Base-by-base conservation (phyloP, 1,140 invertebrate species). In the Drosophila mayri region DNA sequence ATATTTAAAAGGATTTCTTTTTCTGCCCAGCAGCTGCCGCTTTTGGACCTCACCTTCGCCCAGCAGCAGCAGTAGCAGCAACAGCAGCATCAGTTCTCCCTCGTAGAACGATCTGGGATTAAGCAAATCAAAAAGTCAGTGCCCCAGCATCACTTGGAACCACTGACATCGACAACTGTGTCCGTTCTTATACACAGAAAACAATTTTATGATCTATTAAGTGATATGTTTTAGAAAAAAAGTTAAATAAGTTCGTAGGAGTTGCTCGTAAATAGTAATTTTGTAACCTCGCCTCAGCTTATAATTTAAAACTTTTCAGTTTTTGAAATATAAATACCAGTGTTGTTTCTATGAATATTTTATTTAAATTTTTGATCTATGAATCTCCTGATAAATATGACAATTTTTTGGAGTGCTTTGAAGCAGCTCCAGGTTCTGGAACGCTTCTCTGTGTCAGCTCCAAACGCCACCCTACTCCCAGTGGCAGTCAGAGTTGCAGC, bases 61-160 rank as follows among this genome's bases (percentile, higher is more conserved):
- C 32, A 54, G 50, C 18, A 35, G 16, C 20, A 46, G 41, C 41
- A 46, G 25, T 4, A 25, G 22, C 22, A n/a, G n/a, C n/a, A n/a
- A 9, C 20, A n/a, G 7, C 46, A n/a, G 46, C 22, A 30, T 18
- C 25, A 50, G 47, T 12, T 10, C 0, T 8, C 22, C 46, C 22
- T 40, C 16, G 37, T 38, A 40, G 77, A 85, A 59, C 46, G 66
- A 47, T 65, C 54, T 66, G 64, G 72, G 76, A 87, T 87, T 84
- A 87, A 84, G 84, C 84, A 72, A 81, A 81, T 81, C 73, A 81
- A 65, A 72, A 55, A 81, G 79, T 73, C 73, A 82, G 65, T 82
- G 65, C 47, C 59, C 76, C 47, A 67, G 60, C 30, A 61, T 47
- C 63, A 47, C 41, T 71, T 67, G 55, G 63, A 47, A 30, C 35